Percentiles rank a stretch among this genome's conserved stretches.
Evolutionary conservation across 2,888 invertebrate species (phyloP).

Genomic region (Eumacrocentrus americanus): DNA sequence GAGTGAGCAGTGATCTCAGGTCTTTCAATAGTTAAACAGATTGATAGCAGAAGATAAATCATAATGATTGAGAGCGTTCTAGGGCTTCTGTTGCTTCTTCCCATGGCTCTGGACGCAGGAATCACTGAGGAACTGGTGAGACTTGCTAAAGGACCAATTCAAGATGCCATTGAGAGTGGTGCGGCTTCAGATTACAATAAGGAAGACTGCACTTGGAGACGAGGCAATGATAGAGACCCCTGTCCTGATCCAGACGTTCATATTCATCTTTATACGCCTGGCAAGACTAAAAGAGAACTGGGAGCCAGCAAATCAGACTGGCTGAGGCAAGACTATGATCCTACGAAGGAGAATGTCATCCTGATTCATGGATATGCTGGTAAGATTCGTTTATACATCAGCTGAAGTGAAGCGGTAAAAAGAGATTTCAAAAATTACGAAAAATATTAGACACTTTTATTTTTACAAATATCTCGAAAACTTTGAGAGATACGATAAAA

Average conservation of each 20-base stretch:
- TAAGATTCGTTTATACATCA: constrained; percentile 25
- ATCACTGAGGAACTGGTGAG: constrained; percentile 24
- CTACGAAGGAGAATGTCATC: constrained; percentile 72
- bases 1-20: not conserved
- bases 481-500: too few relatives aligned
- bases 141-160: constrained; percentile 49
- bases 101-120: constrained; percentile 13
- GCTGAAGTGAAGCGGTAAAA: not conserved
- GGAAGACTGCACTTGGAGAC: constrained; percentile 75
- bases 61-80: too few relatives aligned
- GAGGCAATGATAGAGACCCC: constrained; percentile 68
- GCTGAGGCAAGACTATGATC: constrained; percentile 75
- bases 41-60: too few relatives aligned
- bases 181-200: constrained; percentile 66
- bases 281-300: constrained; percentile 56
- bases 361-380: constrained; percentile 79
- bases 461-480: constrained; percentile 8
- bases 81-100: not conserved
- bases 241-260: constrained; percentile 76
- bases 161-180: constrained; percentile 57
- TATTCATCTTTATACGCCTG: constrained; percentile 70
- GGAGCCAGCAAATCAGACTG: constrained; percentile 66
- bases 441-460: too few relatives aligned
- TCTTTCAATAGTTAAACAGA: too few relatives aligned
- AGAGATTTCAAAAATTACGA: not conserved